These are phyloP conservation scores for Huso huso DNA, from an alignment of 2,797 vertebrate genomes.

Conservation along the genomic window DNA sequence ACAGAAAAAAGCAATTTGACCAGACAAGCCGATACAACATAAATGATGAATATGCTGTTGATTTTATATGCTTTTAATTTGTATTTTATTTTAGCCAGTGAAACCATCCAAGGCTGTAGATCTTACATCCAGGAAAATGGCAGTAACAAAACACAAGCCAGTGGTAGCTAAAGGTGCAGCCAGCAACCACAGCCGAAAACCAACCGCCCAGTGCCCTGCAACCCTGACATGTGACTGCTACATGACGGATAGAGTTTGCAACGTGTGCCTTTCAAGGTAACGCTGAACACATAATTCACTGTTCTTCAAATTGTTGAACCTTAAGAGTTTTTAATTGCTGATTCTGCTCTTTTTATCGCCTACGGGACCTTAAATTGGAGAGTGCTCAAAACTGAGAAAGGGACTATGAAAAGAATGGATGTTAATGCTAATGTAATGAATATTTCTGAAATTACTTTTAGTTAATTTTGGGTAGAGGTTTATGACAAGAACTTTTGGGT, in stretches of 20 bases:
- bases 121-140: conserved; percentile 51
- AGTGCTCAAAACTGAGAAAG: too few relatives aligned
- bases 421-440: too few relatives aligned
- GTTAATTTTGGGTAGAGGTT: too few relatives aligned
- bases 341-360: background rate
- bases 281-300: conserved; percentile 9
- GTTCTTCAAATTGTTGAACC: background rate
- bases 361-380: background rate
- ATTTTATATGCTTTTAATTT: conserved; percentile 1
- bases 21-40: conserved; percentile 28
- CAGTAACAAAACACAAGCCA: conserved; percentile 50
- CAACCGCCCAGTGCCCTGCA: conserved; percentile 41
- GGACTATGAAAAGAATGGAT: too few relatives aligned
- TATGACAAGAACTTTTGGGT: too few relatives aligned
- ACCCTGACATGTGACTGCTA: conserved; percentile 78
- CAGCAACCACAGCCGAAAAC: conserved; percentile 54
- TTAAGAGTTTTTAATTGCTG: conserved; percentile 3
- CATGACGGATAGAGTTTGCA: conserved; percentile 81
- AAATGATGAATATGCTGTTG: background rate
- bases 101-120: conserved; percentile 65
- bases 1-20: too few relatives aligned
- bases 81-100: conserved; percentile 51
- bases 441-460: too few relatives aligned
- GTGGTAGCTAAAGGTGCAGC: conserved; percentile 48
- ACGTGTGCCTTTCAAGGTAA: conserved; percentile 89